Percentiles rank a stretch among this genome's conserved stretches.
Conservation (phyloP, 1,140 invertebrate species). For the Brachionus plicatilis region DNA sequence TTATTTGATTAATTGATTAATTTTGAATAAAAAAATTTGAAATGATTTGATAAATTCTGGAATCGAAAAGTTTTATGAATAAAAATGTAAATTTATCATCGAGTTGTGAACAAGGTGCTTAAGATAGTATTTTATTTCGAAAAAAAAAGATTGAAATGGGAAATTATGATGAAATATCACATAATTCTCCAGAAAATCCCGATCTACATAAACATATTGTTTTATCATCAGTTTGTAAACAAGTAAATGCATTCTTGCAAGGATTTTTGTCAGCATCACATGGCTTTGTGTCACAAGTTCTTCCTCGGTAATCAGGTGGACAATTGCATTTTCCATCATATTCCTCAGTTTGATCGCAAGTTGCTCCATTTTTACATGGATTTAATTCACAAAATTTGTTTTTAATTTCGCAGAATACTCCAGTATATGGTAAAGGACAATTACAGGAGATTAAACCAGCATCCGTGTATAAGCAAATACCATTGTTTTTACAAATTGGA, state of each 20-base stretch:
- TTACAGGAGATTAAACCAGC: background rate
- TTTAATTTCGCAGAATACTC: background rate
- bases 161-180: background rate
- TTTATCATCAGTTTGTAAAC: background rate
- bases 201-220: background rate
- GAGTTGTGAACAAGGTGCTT: too few species aligned
- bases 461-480: background rate
- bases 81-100: too few species aligned
- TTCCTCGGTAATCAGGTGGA: background rate
- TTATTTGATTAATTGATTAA: too few species aligned
- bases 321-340: background rate
- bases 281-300: background rate
- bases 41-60: background rate
- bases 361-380: slow-evolving; percentile 30
- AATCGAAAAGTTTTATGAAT: background rate
- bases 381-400: background rate
- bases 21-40: too few species aligned
- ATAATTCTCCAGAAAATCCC: background rate
- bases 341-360: background rate
- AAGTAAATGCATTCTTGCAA: background rate
- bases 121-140: too few species aligned
- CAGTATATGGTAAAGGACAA: background rate
- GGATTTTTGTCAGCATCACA: background rate
- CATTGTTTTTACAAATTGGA: background rate
- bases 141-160: too few species aligned